These are phyloP conservation scores for Turdus rufiventris DNA, from an alignment of 2,113 vertebrate species.

Conservation along the genomic window DNA sequence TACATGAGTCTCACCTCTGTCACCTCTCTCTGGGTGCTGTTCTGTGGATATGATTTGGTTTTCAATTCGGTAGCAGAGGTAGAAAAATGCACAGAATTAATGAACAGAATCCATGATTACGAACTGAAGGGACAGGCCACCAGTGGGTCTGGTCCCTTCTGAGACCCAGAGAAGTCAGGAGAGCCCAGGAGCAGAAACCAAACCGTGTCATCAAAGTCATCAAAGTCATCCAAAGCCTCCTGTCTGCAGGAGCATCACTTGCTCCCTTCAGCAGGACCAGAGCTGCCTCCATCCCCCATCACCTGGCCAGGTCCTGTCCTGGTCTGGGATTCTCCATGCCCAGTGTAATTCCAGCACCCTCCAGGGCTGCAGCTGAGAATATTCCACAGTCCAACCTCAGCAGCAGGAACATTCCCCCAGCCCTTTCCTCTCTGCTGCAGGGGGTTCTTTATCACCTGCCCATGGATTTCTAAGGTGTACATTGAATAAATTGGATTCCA, in stretches of 20 bases:
- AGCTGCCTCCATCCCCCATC: not conserved
- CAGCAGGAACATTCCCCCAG: not conserved
- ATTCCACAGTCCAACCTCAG: not conserved
- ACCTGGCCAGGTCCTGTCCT: not conserved
- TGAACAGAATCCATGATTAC: not conserved
- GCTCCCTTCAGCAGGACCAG: not conserved
- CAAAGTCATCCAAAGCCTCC: not conserved
- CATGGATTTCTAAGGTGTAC: not conserved
- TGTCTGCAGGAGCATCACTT: not conserved
- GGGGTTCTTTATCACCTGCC: not conserved
- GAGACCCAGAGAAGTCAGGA: not conserved
- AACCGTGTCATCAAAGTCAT: not conserved
- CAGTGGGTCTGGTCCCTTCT: not conserved
- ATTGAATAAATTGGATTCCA: not conserved
- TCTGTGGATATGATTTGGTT: not conserved
- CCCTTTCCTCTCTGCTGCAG: not conserved
- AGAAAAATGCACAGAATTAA: not conserved
- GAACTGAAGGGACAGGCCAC: not conserved
- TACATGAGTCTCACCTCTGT: not conserved
- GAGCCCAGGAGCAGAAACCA: not conserved
- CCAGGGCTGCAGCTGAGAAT: not conserved
- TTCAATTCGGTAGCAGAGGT: not conserved
- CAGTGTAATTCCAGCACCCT: not conserved
- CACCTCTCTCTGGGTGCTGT: not conserved
- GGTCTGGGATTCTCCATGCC: accelerated